phyloP scores from a whole-genome alignment of 2,113 vertebrate species.

The Phocoena sinus region DNA sequence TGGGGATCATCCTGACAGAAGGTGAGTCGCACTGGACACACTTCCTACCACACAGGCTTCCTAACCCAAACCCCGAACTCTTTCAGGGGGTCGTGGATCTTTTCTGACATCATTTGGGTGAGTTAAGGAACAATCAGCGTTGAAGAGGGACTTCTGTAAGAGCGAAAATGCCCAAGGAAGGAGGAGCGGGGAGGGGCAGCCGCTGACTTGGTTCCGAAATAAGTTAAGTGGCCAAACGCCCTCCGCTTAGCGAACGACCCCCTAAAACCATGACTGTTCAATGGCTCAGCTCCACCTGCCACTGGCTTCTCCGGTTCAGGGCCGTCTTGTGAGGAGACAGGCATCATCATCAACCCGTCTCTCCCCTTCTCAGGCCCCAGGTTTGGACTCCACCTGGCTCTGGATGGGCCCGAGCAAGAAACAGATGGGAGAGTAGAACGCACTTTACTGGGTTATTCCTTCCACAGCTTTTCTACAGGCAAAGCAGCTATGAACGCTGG shows the following conservation, averaged over 20 bases:
- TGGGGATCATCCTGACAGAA: no score
- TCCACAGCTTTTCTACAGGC: not conserved
- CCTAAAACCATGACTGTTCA: no score
- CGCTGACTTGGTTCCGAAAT: not conserved
- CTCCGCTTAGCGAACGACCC: not conserved
- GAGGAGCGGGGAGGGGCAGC: not conserved
- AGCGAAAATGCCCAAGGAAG: no score
- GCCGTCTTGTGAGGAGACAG: not conserved
- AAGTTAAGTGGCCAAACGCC: not conserved
- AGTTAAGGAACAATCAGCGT: not conserved
- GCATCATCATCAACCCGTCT: not conserved
- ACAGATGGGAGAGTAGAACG: not conserved
- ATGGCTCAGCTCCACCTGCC: not conserved
- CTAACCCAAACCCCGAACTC: not conserved
- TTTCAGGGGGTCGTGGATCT: not conserved
- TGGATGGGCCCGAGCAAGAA: not conserved
- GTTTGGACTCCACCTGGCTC: not conserved
- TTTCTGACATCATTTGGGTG: not conserved
- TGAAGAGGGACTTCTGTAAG: not conserved
- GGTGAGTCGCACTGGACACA: not conserved
- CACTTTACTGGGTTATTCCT: not conserved
- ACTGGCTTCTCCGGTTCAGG: not conserved
- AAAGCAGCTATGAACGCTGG: not conserved
- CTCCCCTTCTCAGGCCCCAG: not conserved
- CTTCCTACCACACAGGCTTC: accelerated